Conservation (phyloP, 2,113 vertebrate genomes). For the Numida meleagris region DNA sequence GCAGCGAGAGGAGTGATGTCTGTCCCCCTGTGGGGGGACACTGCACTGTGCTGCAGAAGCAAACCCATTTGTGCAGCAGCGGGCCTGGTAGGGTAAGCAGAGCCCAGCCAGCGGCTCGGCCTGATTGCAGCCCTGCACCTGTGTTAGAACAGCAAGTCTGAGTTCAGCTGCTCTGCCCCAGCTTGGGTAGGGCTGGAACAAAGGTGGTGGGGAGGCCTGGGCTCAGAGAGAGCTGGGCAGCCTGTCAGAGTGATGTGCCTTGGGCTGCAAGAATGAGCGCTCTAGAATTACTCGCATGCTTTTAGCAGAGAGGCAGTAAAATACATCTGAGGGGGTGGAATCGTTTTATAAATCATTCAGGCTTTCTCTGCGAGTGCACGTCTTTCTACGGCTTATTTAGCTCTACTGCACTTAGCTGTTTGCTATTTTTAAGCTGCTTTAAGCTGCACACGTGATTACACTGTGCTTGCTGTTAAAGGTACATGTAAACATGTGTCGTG, state of each 20-base stretch:
- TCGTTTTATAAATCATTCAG: slow-evolving; percentile 1
- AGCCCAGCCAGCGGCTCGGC: too few species aligned
- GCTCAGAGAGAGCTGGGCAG: background rate
- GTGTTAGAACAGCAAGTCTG: background rate
- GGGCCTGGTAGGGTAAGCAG: fast-evolving
- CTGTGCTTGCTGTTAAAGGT: background rate
- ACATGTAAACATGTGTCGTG: background rate
- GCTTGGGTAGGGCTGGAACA: background rate
- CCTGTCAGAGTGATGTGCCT: background rate
- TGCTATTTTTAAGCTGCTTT: slow-evolving; percentile 50
- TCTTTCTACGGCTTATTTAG: background rate
- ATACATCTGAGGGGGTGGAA: slow-evolving; percentile 31
- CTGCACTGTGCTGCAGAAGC: fast-evolving
- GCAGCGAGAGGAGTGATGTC: background rate
- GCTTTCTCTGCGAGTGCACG: slow-evolving; percentile 26
- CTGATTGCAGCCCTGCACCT: background rate
- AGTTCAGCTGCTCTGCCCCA: fast-evolving
- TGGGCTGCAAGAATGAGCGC: background rate
- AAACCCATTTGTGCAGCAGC: fast-evolving
- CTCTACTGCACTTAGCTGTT: background rate
- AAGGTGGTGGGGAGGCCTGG: background rate
- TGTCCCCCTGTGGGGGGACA: background rate
- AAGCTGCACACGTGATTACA: slow-evolving; percentile 9
- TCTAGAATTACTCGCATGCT: background rate
- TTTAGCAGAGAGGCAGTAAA: background rate